Evolutionary conservation across 2,888 invertebrate genomes (phyloP), one percentile per base, ranked within the genome.

Genomic region (Diarsia brunnea): DNA sequence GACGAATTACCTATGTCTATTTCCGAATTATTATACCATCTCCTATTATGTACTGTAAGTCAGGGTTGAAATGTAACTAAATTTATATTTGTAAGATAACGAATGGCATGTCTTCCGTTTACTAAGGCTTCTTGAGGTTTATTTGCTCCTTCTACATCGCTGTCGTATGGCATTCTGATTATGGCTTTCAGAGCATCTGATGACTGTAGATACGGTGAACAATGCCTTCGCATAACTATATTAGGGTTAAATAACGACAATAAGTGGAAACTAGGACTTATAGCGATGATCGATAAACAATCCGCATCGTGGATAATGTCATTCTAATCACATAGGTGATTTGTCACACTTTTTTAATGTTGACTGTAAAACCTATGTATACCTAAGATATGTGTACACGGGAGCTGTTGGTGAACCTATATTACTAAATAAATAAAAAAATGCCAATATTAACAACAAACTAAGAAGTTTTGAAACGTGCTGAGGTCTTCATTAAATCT

Each of bases 221-320:
- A 85, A 79, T 69, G 79, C 75, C 72, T 75, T 78, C 65, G 63
- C 65, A 75, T 80, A 75, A 68, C 72, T 73, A 70, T 67, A 51
- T 65, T 31, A 71, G 71, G 79, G 75, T 79, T 84, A 76, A 83
- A 84, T 76, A 80, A 84, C 47, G 61, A 60, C 71, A 74, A 76
- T 83, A 73, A 73, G 73, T 53, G 53, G 66, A 24, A 82, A 60
- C 53, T 51, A 49, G 58, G 65, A 75, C 68, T 60, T 69, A 69
- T 81, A 83, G 84, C 69, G 71, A 88, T 84, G 77, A 81, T 82
- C 82, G 87, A 91, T 91, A 90, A 85, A 91, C 89, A 91, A 88
- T 81, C 87, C 86, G 84, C 86, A 89, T 88, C 80, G 83, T 81
- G 76, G 8, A 38, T 38, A 60, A 31, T 8, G 14, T 31, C 43